Evolutionary conservation across 1,140 invertebrate species (phyloP), one percentile per base, ranked within the genome.

Genomic region (Apis dorsata): DNA sequence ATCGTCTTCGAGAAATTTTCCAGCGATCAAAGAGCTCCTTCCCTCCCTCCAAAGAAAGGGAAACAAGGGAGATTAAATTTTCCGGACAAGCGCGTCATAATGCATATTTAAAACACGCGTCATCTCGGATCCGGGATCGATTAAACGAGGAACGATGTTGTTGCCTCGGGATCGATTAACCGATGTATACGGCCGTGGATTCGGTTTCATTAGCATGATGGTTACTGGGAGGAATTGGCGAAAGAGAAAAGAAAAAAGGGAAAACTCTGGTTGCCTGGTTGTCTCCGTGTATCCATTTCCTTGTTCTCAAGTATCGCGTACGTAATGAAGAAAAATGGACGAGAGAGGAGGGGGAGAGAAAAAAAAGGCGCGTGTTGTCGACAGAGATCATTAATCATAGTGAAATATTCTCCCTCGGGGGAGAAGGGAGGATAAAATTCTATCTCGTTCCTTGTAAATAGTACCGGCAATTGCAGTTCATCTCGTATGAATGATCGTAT

Each of bases 341-440:
- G 53, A 17, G 21, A 5, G 5, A 4, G 5, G 34, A 5, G 34
- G 5, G 0, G 5, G 34, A 0, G 34, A 7, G 34, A 44, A 44
- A 44, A 44, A 7, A 55, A 57, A 74, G 77, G 53, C 24, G 60
- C 15, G 57, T 72, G 75, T 24, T 57, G 28, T 15, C 49, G 55
- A 28, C 73, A 68, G 72, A 49, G 12, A 34, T 66, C 71, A 77
- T 87, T 86, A 87, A 87, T 87, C 81, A 87, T 62, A n/a, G 24
- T 87, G 76, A 87, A 80, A 77, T 86, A 84, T 84, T 80, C 69
- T 60, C 17, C 59, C 12, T 55, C 7, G 51, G n/a, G 8, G 15
- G 55, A 2, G 9, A 3, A 44, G 34, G 34, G 34, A 3, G 51
- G 28, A 44, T 68, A 74, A 81, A 77, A 80, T 86, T 74, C 60